Base-by-base conservation (phyloP, 2,888 invertebrate species). In the Magallana nippona region DNA sequence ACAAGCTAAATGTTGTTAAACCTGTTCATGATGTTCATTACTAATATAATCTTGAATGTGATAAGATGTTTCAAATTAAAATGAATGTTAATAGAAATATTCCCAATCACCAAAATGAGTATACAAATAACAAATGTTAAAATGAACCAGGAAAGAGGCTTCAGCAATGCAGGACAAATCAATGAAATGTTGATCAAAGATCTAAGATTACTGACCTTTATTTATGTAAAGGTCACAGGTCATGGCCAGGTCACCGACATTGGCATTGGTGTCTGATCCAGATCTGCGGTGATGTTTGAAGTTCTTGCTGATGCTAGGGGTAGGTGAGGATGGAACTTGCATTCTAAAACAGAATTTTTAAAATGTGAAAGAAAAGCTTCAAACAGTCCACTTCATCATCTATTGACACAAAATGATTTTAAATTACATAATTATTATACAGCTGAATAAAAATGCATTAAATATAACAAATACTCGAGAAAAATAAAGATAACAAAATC, bases 171-270 rank as follows among this genome's bases (percentile, higher is more conserved):
- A 63, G 60, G 17, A 22, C 22, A 27, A 22, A 27, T 22, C 10
- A 63, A 11, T 44, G 44, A 44, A 44, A 44, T 44, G 44, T 44
- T 44, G 44, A 44, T 44, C 0, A 44, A 44, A 44, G 8, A 44
- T 44, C 44, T 44, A 44, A 8, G 8, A 44, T 44, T 0, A 44
- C 55, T 84, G 62, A 88, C 86, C 84, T 84, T 60, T 83, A 57
- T 56, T 83, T 11, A 86, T 83, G 22, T 89, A 89, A 15, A 86
- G 87, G n/a, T 91, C 91, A 88, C 90, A 91, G 10, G 91, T 89
- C 5, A 86, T 88, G 10, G 91, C 89, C 17, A 92, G 83, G 58
- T 92, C 91, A 57, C 85, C 82, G 11, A 91, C 62, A 82, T 88
- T 90, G 58, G 89, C 86, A 32, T 86, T 85, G 19, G 86, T 86